Evolutionary conservation across 2,888 invertebrate species (phyloP), one percentile per base, ranked within the genome.

Genomic region (Lepetodrilus schrolli): DNA sequence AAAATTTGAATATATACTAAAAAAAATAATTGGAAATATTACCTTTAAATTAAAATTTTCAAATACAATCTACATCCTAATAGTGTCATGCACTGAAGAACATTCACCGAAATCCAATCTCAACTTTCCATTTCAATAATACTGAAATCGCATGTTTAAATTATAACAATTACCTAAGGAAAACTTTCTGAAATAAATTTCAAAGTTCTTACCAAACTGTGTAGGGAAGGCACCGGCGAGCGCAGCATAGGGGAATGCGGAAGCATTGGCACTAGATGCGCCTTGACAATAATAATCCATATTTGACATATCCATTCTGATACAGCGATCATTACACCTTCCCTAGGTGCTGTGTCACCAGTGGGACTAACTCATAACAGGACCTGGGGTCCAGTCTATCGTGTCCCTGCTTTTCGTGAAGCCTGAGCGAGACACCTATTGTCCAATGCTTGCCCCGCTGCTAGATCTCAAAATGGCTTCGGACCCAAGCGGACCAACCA

Each of bases 241-340:
- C 13, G 58, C 58, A 30, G 58, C 58, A 30, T 58, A 58, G 34
- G 58, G 58, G 58, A 58, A 58, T 23, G 58, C 26, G 10, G 58
- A 10, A 7, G 58, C 17, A n/a, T 17, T 23, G n/a, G 58, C 30
- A 13, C 30, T 34, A 17, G 58, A 30, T 26, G 58, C 17, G 17
- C 26, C 23, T 17, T 17, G 17, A 30, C 58, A 23, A 17, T 58
- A 58, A 58, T 58, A 58, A 58, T 58, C 58, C 58, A 58, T 58
- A 58, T n/a, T 58, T n/a, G 58, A 58, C 58, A 58, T 58, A 30
- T 58, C 58, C 58, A 58, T 58, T 17, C 34, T 58, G 58, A 21
- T n/a, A n/a, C 48, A 48, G 48, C 58, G 13, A 34, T 30, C 30
- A 58, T 58, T 34, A 23, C 58, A 58, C 26, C 30, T n/a, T 58